These are phyloP conservation scores for Lasioglossum figueresi DNA, from an alignment of 2,888 invertebrate genomes.

Conservation along the genomic window DNA sequence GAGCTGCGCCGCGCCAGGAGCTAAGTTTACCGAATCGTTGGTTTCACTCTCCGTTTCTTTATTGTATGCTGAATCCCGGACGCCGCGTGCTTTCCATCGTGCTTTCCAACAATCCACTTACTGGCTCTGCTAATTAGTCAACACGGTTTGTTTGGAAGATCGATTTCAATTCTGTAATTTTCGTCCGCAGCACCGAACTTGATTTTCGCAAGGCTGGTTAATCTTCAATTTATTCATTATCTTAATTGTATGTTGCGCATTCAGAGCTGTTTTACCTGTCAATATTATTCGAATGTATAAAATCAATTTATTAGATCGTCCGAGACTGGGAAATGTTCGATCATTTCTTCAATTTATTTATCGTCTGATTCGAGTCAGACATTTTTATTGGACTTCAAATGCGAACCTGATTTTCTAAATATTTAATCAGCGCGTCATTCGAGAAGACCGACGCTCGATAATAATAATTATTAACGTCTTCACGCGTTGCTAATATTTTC, in stretches of 20 bases:
- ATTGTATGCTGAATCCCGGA: background rate
- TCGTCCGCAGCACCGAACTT: background rate
- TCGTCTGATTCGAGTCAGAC: background rate
- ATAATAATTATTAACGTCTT: background rate
- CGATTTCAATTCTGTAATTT: background rate
- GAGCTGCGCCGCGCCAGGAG: background rate
- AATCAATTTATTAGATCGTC: background rate
- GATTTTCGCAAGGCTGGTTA: background rate
- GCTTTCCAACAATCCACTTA: background rate
- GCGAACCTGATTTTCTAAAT: background rate
- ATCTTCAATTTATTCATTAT: background rate
- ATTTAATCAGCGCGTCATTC: background rate
- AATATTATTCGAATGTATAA: background rate
- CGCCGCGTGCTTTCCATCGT: background rate
- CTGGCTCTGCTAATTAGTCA: background rate
- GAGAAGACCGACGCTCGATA: background rate
- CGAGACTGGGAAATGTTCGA: background rate
- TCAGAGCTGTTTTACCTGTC: background rate
- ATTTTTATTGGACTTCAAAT: background rate
- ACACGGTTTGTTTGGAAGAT: background rate
- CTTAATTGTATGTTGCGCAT: background rate
- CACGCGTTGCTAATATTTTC: background rate
- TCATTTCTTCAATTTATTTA: background rate
- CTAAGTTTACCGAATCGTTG: background rate
- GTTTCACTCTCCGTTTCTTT: slow-evolving; percentile 36